Evolutionary conservation across 2,797 vertebrate species (phyloP).

Genomic region (Stomatorhinus walkeri): DNA sequence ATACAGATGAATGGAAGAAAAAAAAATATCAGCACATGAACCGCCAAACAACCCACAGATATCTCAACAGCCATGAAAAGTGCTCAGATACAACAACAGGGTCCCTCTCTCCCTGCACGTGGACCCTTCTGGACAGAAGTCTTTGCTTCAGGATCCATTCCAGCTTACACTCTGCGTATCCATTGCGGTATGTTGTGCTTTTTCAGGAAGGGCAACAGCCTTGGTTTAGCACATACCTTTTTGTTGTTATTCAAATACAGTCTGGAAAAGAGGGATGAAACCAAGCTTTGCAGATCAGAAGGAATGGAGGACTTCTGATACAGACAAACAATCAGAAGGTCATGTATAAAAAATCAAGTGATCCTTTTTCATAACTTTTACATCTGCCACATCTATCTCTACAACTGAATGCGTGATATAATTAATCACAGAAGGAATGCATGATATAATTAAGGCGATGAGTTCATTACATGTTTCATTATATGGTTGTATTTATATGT

Average conservation of each 20-base stretch:
- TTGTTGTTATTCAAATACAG: background rate
- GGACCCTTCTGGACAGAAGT: background rate
- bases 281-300: background rate
- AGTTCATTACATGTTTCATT: background rate
- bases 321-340: background rate
- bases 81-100: background rate
- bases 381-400: background rate
- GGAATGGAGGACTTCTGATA: background rate
- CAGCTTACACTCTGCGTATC: accelerated
- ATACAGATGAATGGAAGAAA: background rate
- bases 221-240: background rate
- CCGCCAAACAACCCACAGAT: background rate
- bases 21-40: background rate
- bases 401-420: background rate
- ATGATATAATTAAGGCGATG: background rate
- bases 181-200: accelerated
- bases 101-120: background rate
- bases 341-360: background rate
- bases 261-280: background rate
- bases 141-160: background rate
- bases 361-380: background rate
- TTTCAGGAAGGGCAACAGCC: accelerated
- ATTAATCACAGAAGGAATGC: too few relatives aligned
- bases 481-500: background rate
- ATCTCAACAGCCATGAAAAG: background rate